Evolutionary conservation across 2,113 vertebrate species (phyloP).

Genomic region (Siniperca chuatsi): DNA sequence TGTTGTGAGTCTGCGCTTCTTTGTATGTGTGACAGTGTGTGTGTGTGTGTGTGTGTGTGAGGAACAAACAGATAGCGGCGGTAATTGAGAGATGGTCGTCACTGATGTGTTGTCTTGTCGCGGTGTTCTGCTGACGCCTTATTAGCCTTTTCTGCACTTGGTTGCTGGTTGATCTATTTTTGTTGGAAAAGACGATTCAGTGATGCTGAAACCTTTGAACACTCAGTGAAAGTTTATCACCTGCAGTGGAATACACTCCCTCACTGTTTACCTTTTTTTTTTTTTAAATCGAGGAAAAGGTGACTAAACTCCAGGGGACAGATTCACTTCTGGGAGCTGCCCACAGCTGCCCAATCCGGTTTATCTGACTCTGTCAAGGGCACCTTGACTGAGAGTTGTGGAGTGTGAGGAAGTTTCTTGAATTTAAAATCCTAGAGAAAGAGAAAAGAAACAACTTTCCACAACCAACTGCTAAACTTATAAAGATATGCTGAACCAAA

Average conservation of each 20-base stretch:
- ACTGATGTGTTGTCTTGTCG: constrained; percentile 16
- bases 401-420: background rate
- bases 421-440: background rate
- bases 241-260: background rate
- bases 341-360: background rate
- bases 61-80: background rate
- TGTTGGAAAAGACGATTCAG: background rate
- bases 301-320: constrained; percentile 9
- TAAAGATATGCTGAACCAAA: too few relatives aligned
- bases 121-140: constrained; percentile 13
- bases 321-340: background rate
- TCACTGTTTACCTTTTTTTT: background rate
- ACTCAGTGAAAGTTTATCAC: constrained; percentile 17
- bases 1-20: constrained; percentile 23
- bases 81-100: constrained; percentile 41
- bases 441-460: background rate
- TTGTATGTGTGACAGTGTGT: background rate
- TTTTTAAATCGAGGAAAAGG: background rate
- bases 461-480: background rate
- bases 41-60: constrained; percentile 1
- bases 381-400: background rate
- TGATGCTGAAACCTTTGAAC: background rate
- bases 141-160: constrained; percentile 9
- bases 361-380: background rate
- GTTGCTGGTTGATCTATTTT: background rate